These are phyloP conservation scores for Tridacna crocea DNA, from an alignment of 2,888 invertebrate species.

Conservation along the genomic window DNA sequence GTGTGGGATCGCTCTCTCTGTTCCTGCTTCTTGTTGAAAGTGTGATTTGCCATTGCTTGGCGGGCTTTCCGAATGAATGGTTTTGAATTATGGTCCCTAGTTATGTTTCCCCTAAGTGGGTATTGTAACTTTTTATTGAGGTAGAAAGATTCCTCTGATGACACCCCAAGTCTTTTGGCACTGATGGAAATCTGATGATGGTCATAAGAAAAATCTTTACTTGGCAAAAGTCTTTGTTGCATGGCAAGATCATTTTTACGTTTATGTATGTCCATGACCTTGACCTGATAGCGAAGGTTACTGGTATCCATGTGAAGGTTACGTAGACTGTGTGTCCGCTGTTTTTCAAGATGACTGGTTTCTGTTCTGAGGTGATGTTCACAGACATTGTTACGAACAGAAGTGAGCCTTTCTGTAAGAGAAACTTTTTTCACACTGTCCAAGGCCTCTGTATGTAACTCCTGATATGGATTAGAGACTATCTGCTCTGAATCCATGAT, in stretches of 20 bases:
- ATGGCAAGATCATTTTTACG: constrained; percentile 74
- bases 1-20: constrained; percentile 48
- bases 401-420: constrained; percentile 76
- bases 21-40: constrained; percentile 54
- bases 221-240: constrained; percentile 73
- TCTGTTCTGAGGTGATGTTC: constrained; percentile 73
- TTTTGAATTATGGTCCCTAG: constrained; percentile 69
- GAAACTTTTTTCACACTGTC: constrained; percentile 69
- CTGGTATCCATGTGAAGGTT: constrained; percentile 72
- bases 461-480: constrained; percentile 75
- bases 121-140: constrained; percentile 70
- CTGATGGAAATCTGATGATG: constrained; percentile 71
- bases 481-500: constrained; percentile 80
- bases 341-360: constrained; percentile 67
- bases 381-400: constrained; percentile 80
- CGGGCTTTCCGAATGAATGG: constrained; percentile 74
- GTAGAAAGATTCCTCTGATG: constrained; percentile 71
- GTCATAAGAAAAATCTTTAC: constrained; percentile 76
- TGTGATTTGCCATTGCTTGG: constrained; percentile 62
- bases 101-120: constrained; percentile 68
- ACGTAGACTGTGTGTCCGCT: constrained; percentile 67
- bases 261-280: constrained; percentile 76
- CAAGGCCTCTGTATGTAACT: constrained; percentile 72
- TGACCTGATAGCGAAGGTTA: constrained; percentile 77
- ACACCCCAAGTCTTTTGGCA: constrained; percentile 72